phyloP scores from a whole-genome alignment of 2,113 vertebrate genomes.

The Caloenas nicobarica region DNA sequence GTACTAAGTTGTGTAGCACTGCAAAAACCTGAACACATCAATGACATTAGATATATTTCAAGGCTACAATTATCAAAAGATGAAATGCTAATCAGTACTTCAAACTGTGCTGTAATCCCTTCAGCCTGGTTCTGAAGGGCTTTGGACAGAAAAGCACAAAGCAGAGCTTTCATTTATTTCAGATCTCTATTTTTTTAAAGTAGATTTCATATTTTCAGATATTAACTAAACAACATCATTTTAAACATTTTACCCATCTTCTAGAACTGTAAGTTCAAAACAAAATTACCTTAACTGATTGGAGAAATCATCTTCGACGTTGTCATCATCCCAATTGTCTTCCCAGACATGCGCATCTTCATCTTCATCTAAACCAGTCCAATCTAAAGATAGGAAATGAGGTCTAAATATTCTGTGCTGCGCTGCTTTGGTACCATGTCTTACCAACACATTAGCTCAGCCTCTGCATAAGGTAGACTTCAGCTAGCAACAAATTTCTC shows the following conservation, averaged over 20 bases:
- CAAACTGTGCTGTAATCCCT: neutral
- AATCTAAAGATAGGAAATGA: conserved; percentile 79
- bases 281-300: conserved; percentile 90
- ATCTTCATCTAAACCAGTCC: conserved; percentile 97
- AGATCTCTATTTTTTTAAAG: neutral
- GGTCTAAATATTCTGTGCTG: neutral
- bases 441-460: neutral
- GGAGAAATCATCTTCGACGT: conserved; percentile 98
- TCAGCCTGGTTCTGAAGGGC: neutral
- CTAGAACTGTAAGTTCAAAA: neutral
- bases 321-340: conserved; percentile 99
- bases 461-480: neutral
- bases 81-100: neutral
- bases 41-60: neutral
- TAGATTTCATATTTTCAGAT: neutral
- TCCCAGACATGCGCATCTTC: conserved; percentile 99
- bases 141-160: neutral
- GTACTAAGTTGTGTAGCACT: neutral
- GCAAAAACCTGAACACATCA: neutral
- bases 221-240: neutral
- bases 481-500: neutral
- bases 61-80: neutral
- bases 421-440: neutral
- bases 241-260: neutral
- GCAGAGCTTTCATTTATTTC: neutral